Evolutionary conservation across 2,113 vertebrate genomes (phyloP).

Genomic region (Irena cyanogastra): DNA sequence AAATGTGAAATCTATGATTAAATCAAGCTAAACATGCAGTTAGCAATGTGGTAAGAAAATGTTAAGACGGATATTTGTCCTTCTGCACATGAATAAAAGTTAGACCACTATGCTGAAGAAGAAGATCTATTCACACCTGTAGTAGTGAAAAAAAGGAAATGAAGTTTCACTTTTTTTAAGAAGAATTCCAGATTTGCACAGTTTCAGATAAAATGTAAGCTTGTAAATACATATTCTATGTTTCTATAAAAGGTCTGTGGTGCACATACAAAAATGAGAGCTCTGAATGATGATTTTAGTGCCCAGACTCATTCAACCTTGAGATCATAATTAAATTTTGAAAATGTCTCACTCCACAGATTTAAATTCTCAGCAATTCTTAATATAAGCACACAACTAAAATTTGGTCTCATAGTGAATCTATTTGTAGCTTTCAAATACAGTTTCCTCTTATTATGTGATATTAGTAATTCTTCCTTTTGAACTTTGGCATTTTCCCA

Average conservation of each 20-base stretch:
- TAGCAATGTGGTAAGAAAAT: background rate
- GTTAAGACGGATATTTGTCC: background rate
- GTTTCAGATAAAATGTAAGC: background rate
- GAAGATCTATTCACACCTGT: background rate
- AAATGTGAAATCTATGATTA: background rate
- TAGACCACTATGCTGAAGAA: background rate
- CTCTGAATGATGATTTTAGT: background rate
- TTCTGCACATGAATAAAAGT: background rate
- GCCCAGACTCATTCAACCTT: background rate
- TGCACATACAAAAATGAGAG: background rate
- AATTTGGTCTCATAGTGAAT: background rate
- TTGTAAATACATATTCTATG: background rate
- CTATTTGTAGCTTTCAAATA: background rate
- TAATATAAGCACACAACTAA: background rate
- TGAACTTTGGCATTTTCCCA: background rate
- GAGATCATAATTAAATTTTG: background rate
- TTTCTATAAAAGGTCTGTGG: background rate
- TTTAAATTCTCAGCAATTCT: background rate
- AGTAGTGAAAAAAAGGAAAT: background rate
- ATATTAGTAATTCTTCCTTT: background rate
- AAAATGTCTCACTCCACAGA: background rate
- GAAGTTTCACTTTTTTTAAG: background rate
- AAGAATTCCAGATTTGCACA: background rate
- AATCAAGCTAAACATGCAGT: background rate
- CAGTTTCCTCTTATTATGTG: background rate